Conservation (phyloP, 1,140 invertebrate genomes). For the Ostrea denselamellosa region DNA sequence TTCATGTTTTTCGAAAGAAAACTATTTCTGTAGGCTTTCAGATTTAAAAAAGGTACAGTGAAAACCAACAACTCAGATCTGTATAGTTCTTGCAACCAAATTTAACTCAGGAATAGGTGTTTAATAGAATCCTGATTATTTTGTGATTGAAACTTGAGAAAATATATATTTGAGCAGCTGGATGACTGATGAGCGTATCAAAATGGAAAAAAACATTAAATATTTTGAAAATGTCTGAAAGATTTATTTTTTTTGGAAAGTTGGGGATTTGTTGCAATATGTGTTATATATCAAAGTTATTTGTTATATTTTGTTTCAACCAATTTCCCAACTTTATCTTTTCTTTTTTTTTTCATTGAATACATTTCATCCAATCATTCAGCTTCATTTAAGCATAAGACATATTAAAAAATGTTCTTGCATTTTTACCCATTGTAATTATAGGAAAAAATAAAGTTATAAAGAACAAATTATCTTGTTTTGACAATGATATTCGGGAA, state of each 20-base stretch:
- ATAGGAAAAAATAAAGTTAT: constrained; percentile 16
- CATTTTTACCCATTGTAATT: constrained; percentile 46
- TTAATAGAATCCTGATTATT: constrained; percentile 14
- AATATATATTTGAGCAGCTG: constrained; percentile 6
- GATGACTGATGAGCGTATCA: constrained; percentile 25
- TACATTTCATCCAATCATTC: constrained; percentile 42
- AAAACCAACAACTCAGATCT: not conserved
- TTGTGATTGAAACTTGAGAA: constrained; percentile 21
- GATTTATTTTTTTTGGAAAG: constrained; percentile 41
- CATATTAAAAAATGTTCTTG: constrained; percentile 43
- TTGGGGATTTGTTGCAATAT: constrained; percentile 61
- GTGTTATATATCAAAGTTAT: constrained; percentile 47
- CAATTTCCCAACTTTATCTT: constrained; percentile 54
- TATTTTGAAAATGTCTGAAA: constrained; percentile 33
- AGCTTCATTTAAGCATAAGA: constrained; percentile 31
- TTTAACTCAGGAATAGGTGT: constrained; percentile 48
- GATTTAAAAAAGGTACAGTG: not conserved
- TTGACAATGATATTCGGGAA: constrained; percentile 27
- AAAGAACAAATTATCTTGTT: constrained; percentile 50
- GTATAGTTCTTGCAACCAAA: not conserved
- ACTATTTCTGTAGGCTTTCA: constrained; percentile 13
- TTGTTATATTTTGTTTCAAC: constrained; percentile 54
- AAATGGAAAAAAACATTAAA: constrained; percentile 41
- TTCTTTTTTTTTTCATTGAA: not conserved
- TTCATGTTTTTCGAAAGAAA: constrained; percentile 11